Conservation (phyloP, 1,140 invertebrate species). For the Agraylea sexmaculata region DNA sequence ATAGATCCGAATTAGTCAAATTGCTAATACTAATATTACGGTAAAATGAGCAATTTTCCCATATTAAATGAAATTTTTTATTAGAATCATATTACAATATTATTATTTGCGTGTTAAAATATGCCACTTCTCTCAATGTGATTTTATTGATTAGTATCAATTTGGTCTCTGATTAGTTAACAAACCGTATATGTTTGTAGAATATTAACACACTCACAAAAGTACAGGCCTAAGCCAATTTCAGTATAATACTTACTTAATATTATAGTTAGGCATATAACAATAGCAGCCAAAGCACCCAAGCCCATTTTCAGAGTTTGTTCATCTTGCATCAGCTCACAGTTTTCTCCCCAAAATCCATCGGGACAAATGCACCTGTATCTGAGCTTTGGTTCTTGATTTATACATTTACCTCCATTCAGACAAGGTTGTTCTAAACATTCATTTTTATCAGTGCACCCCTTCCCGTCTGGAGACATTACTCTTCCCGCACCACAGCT, state of each 20-base stretch:
- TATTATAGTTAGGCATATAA: slow-evolving; percentile 50
- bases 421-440: slow-evolving; percentile 48
- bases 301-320: slow-evolving; percentile 48
- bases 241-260: slow-evolving; percentile 44
- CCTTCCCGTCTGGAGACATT: slow-evolving; percentile 44
- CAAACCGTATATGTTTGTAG: slow-evolving; percentile 3
- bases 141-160: not conserved
- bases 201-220: too few relatives aligned
- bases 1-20: too few relatives aligned
- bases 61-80: not conserved
- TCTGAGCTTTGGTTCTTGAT: slow-evolving; percentile 40
- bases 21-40: too few relatives aligned
- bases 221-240: too few relatives aligned
- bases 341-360: slow-evolving; percentile 53
- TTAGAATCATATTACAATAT: not conserved
- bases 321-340: slow-evolving; percentile 49
- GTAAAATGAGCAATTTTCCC: too few relatives aligned
- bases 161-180: not conserved
- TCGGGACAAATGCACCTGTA: slow-evolving; percentile 46
- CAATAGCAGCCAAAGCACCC: slow-evolving; percentile 49
- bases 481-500: slow-evolving; percentile 48
- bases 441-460: slow-evolving; percentile 49
- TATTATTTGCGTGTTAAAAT: not conserved
- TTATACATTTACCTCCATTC: slow-evolving; percentile 47
- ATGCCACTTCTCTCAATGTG: not conserved